A percentile compares a stretch with the other conserved stretches of the same genome.
Conservation (phyloP, 2,888 invertebrate species). For the Caenorhabditis becei region DNA sequence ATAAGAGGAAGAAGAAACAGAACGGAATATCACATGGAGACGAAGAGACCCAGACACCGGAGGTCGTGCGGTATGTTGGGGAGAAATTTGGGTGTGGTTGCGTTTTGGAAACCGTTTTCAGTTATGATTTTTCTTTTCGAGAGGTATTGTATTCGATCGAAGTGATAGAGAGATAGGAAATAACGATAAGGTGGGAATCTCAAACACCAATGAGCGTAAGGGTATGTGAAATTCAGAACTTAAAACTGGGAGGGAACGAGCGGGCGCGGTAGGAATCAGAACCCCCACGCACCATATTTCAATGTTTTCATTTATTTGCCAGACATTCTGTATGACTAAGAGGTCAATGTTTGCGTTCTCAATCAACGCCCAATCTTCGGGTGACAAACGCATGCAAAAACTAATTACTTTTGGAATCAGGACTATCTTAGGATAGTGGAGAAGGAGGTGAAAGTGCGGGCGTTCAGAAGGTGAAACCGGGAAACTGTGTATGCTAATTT, state of each 20-base stretch:
- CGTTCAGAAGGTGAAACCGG: slow-evolving; percentile 17
- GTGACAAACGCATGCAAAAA: slow-evolving; percentile 22
- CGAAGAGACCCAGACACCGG: slow-evolving; percentile 44
- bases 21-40: slow-evolving; percentile 33
- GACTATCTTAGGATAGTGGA: slow-evolving; percentile 8
- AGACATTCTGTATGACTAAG: slow-evolving; percentile 53
- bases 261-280: not conserved
- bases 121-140: slow-evolving; percentile 45
- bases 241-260: slow-evolving; percentile 23
- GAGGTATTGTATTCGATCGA: not conserved
- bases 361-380: slow-evolving; percentile 41
- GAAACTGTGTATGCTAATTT: slow-evolving; percentile 49
- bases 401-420: slow-evolving; percentile 41
- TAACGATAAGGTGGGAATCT: slow-evolving; percentile 23
- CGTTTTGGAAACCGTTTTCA: slow-evolving; percentile 47
- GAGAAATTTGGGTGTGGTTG: slow-evolving; percentile 59
- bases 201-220: slow-evolving; percentile 48
- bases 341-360: slow-evolving; percentile 56
- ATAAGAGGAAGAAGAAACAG: slow-evolving; percentile 35
- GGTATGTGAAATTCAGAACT: slow-evolving; percentile 14
- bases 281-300: slow-evolving; percentile 35
- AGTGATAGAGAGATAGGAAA: slow-evolving; percentile 10
- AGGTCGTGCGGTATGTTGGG: slow-evolving; percentile 40
- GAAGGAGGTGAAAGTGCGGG: slow-evolving; percentile 10
- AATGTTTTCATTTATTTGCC: slow-evolving; percentile 47